Conservation (phyloP, 2,888 invertebrate genomes). For the Trichacis sp. region DNA sequence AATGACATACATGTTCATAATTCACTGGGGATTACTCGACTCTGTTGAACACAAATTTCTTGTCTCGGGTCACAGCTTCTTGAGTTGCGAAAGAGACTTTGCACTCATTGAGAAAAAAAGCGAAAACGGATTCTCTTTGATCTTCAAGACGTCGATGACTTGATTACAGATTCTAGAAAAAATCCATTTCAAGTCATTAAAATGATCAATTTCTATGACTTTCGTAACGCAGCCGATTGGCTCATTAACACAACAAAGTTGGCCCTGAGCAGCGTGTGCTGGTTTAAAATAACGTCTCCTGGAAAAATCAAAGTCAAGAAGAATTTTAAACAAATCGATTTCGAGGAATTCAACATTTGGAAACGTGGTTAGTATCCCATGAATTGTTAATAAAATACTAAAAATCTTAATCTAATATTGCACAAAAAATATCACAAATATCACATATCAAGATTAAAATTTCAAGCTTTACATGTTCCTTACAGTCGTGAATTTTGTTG, state of each 20-base stretch:
- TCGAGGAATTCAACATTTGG: constrained; percentile 2
- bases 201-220: not conserved
- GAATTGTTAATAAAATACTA: no score
- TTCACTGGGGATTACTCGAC: not conserved
- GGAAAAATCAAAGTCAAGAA: constrained; percentile 1
- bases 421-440: no score
- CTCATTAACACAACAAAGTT: not conserved
- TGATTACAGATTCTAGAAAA: not conserved
- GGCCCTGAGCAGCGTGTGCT: not conserved
- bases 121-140: not conserved
- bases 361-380: constrained; percentile 3
- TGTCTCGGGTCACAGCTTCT: not conserved
- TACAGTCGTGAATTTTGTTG: no score
- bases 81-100: constrained; percentile 9
- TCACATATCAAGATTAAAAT: no score
- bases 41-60: constrained; percentile 3
- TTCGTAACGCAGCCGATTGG: not conserved
- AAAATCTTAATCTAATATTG: no score
- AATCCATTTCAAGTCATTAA: not conserved
- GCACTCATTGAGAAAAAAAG: constrained; percentile 8
- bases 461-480: no score
- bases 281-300: not conserved
- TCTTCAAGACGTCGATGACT: constrained; percentile 1
- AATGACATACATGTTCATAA: constrained; percentile 3
- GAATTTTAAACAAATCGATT: not conserved